phyloP scores from a whole-genome alignment of 53 echinoderm and acorn worm genomes.

The Echinarachnius parma region DNA sequence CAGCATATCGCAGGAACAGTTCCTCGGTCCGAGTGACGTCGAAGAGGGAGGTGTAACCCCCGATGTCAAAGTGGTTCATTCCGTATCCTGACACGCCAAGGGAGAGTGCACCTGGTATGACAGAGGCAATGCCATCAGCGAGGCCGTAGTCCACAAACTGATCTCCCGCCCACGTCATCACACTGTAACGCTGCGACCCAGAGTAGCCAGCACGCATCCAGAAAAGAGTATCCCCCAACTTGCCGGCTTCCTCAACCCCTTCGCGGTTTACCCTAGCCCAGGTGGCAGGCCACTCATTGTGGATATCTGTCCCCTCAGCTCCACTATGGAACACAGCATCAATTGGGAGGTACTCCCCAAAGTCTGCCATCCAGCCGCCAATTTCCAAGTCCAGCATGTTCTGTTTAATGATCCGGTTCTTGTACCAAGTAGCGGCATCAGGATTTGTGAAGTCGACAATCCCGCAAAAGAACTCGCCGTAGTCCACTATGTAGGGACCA shows the following conservation, averaged over 20 bases:
- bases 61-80: slow-evolving; percentile 85
- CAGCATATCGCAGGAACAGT: slow-evolving; percentile 85
- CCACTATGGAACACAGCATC: slow-evolving; percentile 81
- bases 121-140: slow-evolving; percentile 89
- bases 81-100: slow-evolving; percentile 83
- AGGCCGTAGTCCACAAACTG: slow-evolving; percentile 87
- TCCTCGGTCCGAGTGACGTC: slow-evolving; percentile 82
- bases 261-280: slow-evolving; percentile 90
- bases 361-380: slow-evolving; percentile 98
- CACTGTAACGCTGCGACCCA: slow-evolving; percentile 75
- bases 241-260: slow-evolving; percentile 77
- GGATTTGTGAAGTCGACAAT: slow-evolving; percentile 91
- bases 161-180: slow-evolving; percentile 80
- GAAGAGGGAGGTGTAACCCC: slow-evolving; percentile 95
- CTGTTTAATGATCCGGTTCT: slow-evolving; percentile 63
- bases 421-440: slow-evolving; percentile 80
- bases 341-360: slow-evolving; percentile 93
- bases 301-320: slow-evolving; percentile 59
- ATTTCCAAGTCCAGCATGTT: slow-evolving; percentile 90
- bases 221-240: slow-evolving; percentile 75
- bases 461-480: slow-evolving; percentile 93
- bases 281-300: slow-evolving; percentile 88
- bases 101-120: slow-evolving; percentile 85
- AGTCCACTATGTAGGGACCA: slow-evolving; percentile 82
- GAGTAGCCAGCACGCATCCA: slow-evolving; percentile 98